Conservation (phyloP, 92 coral and sea anemone species). For the Micromussa lordhowensis region DNA sequence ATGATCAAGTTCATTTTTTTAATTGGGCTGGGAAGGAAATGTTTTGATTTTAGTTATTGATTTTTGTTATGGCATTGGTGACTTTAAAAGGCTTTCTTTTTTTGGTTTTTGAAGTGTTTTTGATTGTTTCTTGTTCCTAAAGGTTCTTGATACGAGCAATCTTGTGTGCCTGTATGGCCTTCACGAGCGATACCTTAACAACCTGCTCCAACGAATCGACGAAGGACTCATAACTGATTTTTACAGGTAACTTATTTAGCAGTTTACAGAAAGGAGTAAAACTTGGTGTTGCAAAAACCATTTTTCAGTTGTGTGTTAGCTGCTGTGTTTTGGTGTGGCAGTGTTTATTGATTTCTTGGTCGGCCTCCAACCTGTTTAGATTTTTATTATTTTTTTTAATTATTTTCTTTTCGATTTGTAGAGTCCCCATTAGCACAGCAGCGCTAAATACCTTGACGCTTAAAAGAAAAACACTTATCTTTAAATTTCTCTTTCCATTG, state of each 20-base stretch:
- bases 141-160: constrained; percentile 86
- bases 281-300: no score
- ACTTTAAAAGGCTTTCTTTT: background rate
- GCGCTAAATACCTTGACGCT: no score
- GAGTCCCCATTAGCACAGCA: background rate
- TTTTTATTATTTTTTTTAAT: background rate
- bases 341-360: no score
- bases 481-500: no score
- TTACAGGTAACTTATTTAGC: constrained; percentile 69
- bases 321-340: background rate
- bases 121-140: background rate
- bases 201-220: constrained; percentile 84
- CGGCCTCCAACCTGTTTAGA: no score
- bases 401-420: background rate
- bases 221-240: constrained; percentile 91
- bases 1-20: background rate
- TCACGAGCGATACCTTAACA: constrained; percentile 94
- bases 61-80: background rate
- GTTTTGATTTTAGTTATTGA: no score
- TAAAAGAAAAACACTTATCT: no score
- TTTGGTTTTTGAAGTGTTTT: background rate
- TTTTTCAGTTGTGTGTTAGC: no score
- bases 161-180: constrained; percentile 91
- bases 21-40: background rate
- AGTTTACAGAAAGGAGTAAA: no score